phyloP scores from a whole-genome alignment of 2,888 invertebrate species.

The Brachynemurus nebulosus region DNA sequence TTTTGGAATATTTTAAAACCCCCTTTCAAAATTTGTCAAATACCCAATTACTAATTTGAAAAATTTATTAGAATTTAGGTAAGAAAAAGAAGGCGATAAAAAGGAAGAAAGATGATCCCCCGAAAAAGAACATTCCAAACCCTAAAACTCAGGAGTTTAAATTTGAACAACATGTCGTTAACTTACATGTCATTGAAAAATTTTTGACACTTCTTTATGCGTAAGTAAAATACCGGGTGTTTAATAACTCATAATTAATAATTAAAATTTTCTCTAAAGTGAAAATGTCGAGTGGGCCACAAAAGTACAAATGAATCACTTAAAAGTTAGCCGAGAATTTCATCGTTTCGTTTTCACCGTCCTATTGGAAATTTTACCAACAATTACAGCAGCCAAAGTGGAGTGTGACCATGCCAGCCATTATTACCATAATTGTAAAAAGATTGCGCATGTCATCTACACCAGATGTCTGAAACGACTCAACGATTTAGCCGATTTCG shows the following conservation, averaged over 20 bases:
- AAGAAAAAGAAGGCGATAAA: conserved; percentile 32
- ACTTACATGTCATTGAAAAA: conserved; percentile 31
- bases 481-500: conserved; percentile 39
- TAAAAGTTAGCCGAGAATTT: conserved; percentile 40
- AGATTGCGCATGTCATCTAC: conserved; percentile 28
- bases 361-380: conserved; percentile 30
- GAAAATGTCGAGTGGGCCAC: conserved; percentile 40
- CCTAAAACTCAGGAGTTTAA: conserved; percentile 24
- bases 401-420: conserved; percentile 24
- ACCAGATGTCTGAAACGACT: conserved; percentile 36
- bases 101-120: conserved; percentile 28
- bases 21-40: too few species aligned
- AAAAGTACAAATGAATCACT: conserved; percentile 33
- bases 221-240: conserved; percentile 24
- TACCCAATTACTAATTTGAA: too few species aligned
- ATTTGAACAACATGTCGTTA: conserved; percentile 32
- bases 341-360: conserved; percentile 41
- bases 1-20: too few species aligned
- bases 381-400: conserved; percentile 27
- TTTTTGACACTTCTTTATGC: conserved; percentile 32
- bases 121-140: conserved; percentile 24
- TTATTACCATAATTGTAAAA: conserved; percentile 26
- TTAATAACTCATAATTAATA: conserved; percentile 1
- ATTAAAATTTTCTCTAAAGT: conserved; percentile 24
- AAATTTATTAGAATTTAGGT: conserved; percentile 24